phyloP scores from a whole-genome alignment of 2,888 invertebrate species.

The Automeris io region DNA sequence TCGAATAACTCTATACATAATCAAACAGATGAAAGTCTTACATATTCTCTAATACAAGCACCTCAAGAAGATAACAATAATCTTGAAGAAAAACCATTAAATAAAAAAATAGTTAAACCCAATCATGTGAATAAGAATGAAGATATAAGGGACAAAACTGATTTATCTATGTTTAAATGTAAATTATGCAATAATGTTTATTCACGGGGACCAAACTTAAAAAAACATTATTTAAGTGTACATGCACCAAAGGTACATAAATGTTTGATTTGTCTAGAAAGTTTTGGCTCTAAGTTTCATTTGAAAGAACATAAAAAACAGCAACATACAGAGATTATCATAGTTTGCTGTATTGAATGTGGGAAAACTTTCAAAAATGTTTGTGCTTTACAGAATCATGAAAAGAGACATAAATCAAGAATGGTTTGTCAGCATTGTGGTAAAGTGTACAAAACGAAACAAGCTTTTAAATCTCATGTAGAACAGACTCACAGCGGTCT shows the following conservation, averaged over 20 bases:
- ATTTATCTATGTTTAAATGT: conserved; percentile 20
- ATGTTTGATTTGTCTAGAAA: conserved; percentile 26
- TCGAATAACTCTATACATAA: neutral
- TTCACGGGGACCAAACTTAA: conserved; percentile 18
- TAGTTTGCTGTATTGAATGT: conserved; percentile 27
- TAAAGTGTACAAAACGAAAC: conserved; percentile 27
- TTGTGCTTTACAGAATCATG: conserved; percentile 25
- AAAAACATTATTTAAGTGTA: conserved; percentile 23
- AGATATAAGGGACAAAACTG: conserved; percentile 10
- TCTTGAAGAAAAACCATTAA: neutral
- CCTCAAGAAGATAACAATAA: neutral
- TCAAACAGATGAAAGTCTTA: no score
- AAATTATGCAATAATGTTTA: conserved; percentile 24
- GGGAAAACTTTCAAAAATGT: conserved; percentile 29
- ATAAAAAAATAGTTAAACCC: neutral
- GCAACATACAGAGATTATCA: conserved; percentile 16
- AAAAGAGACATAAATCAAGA: conserved; percentile 20
- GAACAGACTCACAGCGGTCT: conserved; percentile 6
- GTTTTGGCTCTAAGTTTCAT: conserved; percentile 21
- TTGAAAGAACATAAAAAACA: conserved; percentile 23
- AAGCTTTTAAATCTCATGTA: conserved; percentile 27
- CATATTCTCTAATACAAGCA: neutral
- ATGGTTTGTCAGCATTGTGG: conserved; percentile 30
- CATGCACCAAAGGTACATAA: conserved; percentile 32
- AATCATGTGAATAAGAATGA: neutral